phyloP scores from a whole-genome alignment of 2,113 vertebrate species.

The Pseudolaguvia tuberculata region DNA sequence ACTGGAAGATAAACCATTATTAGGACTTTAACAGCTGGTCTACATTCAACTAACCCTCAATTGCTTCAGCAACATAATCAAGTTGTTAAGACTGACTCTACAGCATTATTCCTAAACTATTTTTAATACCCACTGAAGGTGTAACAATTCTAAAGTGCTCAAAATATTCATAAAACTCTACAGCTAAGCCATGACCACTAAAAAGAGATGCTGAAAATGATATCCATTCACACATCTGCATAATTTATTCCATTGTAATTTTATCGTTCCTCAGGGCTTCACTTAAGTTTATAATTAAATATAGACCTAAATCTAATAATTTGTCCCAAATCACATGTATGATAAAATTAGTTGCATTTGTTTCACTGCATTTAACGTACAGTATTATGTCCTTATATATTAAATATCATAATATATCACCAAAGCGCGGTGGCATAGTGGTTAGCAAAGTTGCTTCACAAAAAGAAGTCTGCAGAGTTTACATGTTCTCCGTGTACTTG shows the following conservation, averaged over 20 bases:
- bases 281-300: background rate
- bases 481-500: too few species aligned
- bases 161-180: background rate
- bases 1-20: slow-evolving; percentile 18
- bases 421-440: too few species aligned
- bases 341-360: too few species aligned
- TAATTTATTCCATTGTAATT: background rate
- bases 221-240: background rate
- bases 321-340: too few species aligned
- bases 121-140: background rate
- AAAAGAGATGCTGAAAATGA: background rate
- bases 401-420: too few species aligned
- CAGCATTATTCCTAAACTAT: background rate
- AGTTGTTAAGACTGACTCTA: slow-evolving; percentile 1
- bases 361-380: too few species aligned
- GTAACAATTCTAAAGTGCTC: background rate
- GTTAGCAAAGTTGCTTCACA: too few species aligned
- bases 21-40: slow-evolving; percentile 29
- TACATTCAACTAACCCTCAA: slow-evolving; percentile 6
- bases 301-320: too few species aligned
- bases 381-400: too few species aligned
- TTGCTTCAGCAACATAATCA: slow-evolving; percentile 1
- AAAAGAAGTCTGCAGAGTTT: too few species aligned
- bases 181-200: background rate
- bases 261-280: background rate